Evolutionary conservation across 2,888 invertebrate species (phyloP).

Genomic region (Anthophora plumipes): DNA sequence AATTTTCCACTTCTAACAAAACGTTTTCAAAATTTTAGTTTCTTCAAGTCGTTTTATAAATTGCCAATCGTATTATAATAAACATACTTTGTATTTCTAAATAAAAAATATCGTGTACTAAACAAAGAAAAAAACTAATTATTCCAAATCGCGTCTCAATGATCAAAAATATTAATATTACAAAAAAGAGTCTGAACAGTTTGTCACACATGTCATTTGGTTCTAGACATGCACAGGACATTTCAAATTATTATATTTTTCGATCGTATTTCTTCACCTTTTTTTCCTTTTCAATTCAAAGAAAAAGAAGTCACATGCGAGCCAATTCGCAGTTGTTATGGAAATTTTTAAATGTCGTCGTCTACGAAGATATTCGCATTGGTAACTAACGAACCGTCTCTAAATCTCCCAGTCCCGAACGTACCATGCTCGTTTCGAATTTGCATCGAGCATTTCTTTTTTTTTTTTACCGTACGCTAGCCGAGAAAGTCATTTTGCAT

Average conservation of each 20-base stretch:
- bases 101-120: neutral
- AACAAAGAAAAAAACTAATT: neutral
- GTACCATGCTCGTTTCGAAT: slow-evolving; percentile 39
- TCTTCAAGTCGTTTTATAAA: too few species aligned
- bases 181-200: neutral
- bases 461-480: slow-evolving; percentile 40
- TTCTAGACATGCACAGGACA: neutral
- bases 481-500: slow-evolving; percentile 55
- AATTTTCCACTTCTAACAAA: too few species aligned
- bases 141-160: too few species aligned
- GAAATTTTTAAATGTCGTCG: slow-evolving; percentile 36
- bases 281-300: neutral
- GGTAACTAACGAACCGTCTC: slow-evolving; percentile 53
- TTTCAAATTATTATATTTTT: slow-evolving; percentile 25
- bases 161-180: too few species aligned
- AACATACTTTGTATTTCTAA: too few species aligned
- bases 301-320: neutral
- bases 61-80: too few species aligned
- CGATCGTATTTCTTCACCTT: neutral
- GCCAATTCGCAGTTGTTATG: slow-evolving; percentile 40
- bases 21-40: too few species aligned
- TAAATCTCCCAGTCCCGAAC: slow-evolving; percentile 20
- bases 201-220: neutral
- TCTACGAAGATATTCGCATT: slow-evolving; percentile 24
- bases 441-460: slow-evolving; percentile 27